Percentiles rank a stretch among this genome's conserved stretches.
phyloP scores from a whole-genome alignment of 1,140 invertebrate species.

The Fopius arisanus region DNA sequence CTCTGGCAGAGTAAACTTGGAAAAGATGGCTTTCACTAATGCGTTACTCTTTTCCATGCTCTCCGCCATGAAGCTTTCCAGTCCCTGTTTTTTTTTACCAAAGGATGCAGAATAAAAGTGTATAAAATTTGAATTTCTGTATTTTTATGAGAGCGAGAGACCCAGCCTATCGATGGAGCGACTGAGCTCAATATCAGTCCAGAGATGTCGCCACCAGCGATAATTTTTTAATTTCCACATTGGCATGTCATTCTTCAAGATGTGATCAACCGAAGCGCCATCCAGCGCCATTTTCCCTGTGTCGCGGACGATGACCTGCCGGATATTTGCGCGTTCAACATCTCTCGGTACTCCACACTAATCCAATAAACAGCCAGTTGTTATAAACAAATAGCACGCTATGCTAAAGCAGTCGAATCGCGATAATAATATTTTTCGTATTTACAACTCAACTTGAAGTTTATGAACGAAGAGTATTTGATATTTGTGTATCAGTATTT shows the following conservation, averaged over 20 bases:
- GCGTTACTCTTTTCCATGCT: too few species aligned
- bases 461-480: neutral
- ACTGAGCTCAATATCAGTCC: neutral
- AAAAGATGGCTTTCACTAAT: too few species aligned
- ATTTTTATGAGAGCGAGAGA: neutral
- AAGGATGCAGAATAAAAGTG: neutral
- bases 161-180: neutral
- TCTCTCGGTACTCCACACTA: neutral
- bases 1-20: too few species aligned
- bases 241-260: neutral
- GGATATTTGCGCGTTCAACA: constrained; percentile 38
- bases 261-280: constrained; percentile 15
- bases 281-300: constrained; percentile 32
- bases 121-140: neutral
- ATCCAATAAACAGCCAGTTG: neutral
- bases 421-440: neutral
- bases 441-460: neutral
- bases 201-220: neutral
- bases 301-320: constrained; percentile 47
- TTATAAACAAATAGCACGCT: neutral
- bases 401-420: neutral
- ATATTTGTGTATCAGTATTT: neutral
- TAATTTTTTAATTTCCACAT: neutral
- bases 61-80: too few species aligned
- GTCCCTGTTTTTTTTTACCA: neutral